phyloP scores from a whole-genome alignment of 2,113 vertebrate species.

The Lampris incognitus region DNA sequence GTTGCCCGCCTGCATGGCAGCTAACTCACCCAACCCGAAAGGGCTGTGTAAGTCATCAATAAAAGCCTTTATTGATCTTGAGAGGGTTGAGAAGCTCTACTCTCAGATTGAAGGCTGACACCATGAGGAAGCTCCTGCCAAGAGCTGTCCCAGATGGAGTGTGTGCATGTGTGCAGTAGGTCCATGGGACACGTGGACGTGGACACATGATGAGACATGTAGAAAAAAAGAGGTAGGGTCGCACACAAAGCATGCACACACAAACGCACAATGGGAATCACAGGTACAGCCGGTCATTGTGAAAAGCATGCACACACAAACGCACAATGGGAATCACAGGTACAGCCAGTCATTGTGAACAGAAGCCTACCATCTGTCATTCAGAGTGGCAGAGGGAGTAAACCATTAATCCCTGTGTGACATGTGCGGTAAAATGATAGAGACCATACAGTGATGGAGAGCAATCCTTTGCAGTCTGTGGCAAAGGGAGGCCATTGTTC shows the following conservation, averaged over 20 bases:
- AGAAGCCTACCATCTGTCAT: conserved; percentile 48
- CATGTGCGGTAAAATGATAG: conserved; percentile 60
- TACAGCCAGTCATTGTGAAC: conserved; percentile 30
- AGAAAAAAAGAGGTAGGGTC: conserved; percentile 10
- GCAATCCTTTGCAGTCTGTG: conserved; percentile 11
- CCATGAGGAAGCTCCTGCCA: conserved; percentile 16
- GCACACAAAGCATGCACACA: conserved; percentile 10
- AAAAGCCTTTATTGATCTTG: conserved; percentile 41
- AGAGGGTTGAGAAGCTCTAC: conserved; percentile 38
- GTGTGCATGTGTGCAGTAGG: background rate
- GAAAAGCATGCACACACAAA: conserved; percentile 22
- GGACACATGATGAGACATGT: background rate
- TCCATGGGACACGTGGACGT: background rate
- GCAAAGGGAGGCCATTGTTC: conserved; percentile 43
- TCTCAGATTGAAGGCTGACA: conserved; percentile 28
- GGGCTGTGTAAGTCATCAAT: conserved; percentile 63
- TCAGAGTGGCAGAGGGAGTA: conserved; percentile 36
- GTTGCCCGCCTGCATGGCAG: conserved; percentile 43
- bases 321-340: conserved; percentile 59
- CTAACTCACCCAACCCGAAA: conserved; percentile 35
- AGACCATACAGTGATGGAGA: conserved; percentile 48
- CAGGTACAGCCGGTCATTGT: conserved; percentile 42
- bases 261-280: conserved; percentile 51
- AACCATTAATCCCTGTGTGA: conserved; percentile 48
- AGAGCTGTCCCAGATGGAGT: conserved; percentile 4